Conservation (phyloP, 2,113 vertebrate species). For the Dipodomys spectabilis region DNA sequence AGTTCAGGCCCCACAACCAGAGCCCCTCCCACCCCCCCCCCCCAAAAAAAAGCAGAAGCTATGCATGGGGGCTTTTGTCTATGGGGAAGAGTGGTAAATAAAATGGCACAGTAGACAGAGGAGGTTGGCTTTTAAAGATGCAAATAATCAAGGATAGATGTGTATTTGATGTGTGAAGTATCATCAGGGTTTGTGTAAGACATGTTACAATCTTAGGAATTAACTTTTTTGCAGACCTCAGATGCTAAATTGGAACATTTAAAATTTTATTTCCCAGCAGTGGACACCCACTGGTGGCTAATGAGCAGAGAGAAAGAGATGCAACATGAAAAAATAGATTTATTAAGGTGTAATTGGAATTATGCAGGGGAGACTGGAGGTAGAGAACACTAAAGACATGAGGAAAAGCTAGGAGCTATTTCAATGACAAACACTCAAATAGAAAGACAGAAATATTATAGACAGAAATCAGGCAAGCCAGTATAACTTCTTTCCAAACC, state of each 20-base stretch:
- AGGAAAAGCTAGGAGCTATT: neutral
- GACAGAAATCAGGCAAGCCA: slow-evolving; percentile 18
- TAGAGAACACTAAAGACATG: neutral
- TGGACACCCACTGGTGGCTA: neutral
- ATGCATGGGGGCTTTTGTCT: neutral
- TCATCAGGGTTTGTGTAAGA: neutral
- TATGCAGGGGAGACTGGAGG: neutral
- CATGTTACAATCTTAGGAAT: neutral
- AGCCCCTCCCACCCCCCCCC: no score
- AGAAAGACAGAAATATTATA: neutral
- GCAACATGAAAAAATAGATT: neutral
- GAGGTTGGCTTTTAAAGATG: neutral
- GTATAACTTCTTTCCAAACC: slow-evolving; percentile 14
- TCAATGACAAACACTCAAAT: neutral
- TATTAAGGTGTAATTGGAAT: slow-evolving; percentile 27
- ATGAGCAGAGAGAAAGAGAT: neutral
- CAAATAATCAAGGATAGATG: neutral
- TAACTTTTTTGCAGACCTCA: neutral
- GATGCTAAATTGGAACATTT: neutral
- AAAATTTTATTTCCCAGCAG: neutral
- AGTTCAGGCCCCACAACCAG: no score
- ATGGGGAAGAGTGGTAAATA: neutral
- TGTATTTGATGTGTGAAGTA: no score
- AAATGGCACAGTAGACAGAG: neutral
- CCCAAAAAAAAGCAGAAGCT: neutral